phyloP scores from a whole-genome alignment of 1,140 invertebrate species.

The Meteorus sp. region DNA sequence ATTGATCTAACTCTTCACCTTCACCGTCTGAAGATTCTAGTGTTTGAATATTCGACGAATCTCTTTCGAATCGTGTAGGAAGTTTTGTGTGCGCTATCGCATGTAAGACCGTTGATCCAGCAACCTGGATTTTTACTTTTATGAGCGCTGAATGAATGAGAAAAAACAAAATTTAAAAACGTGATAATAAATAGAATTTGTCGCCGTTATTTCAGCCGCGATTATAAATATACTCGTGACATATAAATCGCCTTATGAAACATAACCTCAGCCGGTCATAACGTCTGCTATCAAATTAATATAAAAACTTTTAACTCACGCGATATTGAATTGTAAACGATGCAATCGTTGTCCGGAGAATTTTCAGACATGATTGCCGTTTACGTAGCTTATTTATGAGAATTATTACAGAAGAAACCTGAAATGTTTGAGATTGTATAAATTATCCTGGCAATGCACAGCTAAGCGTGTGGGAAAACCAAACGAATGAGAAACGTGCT shows the following conservation, averaged over 20 bases:
- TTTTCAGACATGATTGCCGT: conserved; percentile 1
- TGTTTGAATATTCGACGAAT: conserved; percentile 14
- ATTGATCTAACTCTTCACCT: conserved; percentile 63
- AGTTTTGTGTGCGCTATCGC: conserved; percentile 28
- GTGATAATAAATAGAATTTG: neutral
- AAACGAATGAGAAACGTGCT: too few species aligned
- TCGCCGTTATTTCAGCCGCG: too few species aligned
- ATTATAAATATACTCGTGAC: too few species aligned
- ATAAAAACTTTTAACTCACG: conserved; percentile 17
- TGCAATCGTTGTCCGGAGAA: conserved; percentile 5
- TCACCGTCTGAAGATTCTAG: conserved; percentile 56
- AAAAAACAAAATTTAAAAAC: neutral
- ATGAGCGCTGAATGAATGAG: conserved; percentile 16
- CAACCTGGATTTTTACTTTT: conserved; percentile 25
- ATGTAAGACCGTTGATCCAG: conserved; percentile 26
- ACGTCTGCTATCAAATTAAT: neutral
- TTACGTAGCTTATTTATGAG: neutral
- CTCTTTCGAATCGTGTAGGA: conserved; percentile 22
- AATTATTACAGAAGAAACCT: too few species aligned
- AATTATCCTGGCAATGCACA: too few species aligned
- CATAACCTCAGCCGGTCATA: neutral
- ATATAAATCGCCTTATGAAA: too few species aligned
- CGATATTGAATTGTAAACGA: conserved; percentile 27
- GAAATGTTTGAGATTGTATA: too few species aligned
- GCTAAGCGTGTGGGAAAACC: too few species aligned